Base-by-base conservation (phyloP, 35 echinoderm and acorn worm genomes). In the Strongylocentrotus purpuratus region DNA sequence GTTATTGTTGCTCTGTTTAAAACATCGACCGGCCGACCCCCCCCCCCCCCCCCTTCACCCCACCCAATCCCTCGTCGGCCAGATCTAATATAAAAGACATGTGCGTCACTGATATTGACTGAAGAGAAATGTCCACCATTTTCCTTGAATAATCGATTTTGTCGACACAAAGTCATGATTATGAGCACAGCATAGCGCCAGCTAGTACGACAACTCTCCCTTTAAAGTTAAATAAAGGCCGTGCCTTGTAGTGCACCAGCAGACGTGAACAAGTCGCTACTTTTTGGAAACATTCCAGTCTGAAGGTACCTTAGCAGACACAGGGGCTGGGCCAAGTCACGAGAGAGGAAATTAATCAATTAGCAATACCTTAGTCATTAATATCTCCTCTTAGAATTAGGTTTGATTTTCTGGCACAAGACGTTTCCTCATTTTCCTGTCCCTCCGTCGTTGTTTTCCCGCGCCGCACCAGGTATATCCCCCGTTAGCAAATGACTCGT, bases 321-420 rank as follows among this genome's bases (percentile, higher is more conserved):
- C 65, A 22, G 5, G 65, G 65, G 65, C 28, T 94, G 31, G 46
- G 58, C 15, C 32, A 18, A 94, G 46, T 55, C 58, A 94, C 12
- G 58, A 14, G 46, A 94, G 46, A 58, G 46, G 58, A 55, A 94
- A 55, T 55, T 94, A 94, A 55, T 55, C 58, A 94, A 55, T 55
- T 94, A 94, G 32, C 46, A 33, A 94, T 94, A 94, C 31, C 11
- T 94, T 55, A 55, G 58, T 94, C 46, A 55, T 55, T 94, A 94
- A 89, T 89, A 45, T 89, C 45, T 33, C 87, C n/a, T 33, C 87
- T 33, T 5, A 17, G 25, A 89, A 45, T 89, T 33, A 18, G 20
- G 31, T 89, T 46, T 33, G 33, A 89, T 33, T 12, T 46, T 89
- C 33, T 89, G 87, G 32, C 87, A 46, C 65, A 78, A 22, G 65